phyloP scores from a whole-genome alignment of 64 coral and sea anemone species.

The Porites lutea region DNA sequence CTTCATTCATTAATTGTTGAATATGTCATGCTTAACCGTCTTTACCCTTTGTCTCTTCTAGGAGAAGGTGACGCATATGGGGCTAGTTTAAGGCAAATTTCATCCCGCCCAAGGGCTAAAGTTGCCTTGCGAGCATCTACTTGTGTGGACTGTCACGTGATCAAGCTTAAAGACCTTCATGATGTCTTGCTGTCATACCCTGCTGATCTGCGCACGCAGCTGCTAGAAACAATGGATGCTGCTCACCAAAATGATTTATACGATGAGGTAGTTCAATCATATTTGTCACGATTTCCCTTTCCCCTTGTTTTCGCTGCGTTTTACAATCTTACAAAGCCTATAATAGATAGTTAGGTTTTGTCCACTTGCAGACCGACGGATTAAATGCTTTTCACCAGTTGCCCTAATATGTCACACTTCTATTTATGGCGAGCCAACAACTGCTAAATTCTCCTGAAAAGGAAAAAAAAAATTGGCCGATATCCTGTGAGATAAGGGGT shows the following conservation, averaged over 20 bases:
- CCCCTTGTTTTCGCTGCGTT: not conserved
- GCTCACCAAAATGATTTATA: slow-evolving; percentile 26
- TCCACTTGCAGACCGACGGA: too few relatives aligned
- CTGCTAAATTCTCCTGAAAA: too few relatives aligned
- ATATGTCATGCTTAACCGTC: too few relatives aligned
- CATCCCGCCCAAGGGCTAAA: slow-evolving; percentile 67
- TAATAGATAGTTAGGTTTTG: too few relatives aligned
- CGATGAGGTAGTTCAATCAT: slow-evolving; percentile 32
- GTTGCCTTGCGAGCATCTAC: slow-evolving; percentile 74
- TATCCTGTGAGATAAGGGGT: too few relatives aligned
- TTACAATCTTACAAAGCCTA: too few relatives aligned
- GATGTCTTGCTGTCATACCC: slow-evolving; percentile 76
- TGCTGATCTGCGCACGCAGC: slow-evolving; percentile 31
- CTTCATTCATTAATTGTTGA: too few relatives aligned
- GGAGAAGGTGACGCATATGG: slow-evolving; percentile 97
- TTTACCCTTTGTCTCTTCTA: slow-evolving; percentile 17
- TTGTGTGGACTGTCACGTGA: slow-evolving; percentile 96
- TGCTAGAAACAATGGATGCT: slow-evolving; percentile 67
- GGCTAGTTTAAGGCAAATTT: slow-evolving; percentile 63
- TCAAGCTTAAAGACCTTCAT: slow-evolving; percentile 82
- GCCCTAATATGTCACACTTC: too few relatives aligned
- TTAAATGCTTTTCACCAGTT: too few relatives aligned
- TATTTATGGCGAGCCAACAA: too few relatives aligned
- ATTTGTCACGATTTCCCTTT: not conserved
- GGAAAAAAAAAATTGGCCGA: too few relatives aligned